Base-by-base conservation (phyloP, 2,888 invertebrate species). In the Camponotus fellah region DNA sequence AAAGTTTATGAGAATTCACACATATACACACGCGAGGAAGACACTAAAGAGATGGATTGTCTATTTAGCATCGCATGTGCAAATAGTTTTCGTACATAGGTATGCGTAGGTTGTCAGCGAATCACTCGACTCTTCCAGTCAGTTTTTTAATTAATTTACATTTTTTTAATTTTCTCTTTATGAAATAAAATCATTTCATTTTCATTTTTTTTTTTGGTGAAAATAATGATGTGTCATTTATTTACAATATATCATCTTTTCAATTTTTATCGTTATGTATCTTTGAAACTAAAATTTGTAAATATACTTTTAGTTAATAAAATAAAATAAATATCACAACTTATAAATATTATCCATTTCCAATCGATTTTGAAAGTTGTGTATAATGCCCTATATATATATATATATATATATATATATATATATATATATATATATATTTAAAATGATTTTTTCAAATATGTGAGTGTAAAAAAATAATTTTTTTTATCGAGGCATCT, bases 1-100 rank as follows among this genome's bases (percentile, higher is more conserved):
- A 9, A 77, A 77, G 56, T 77, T 56, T 10, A 56, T 58, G 17
- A 66, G 9, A n/a, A 58, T 66, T 66, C n/a, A 26, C 26, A 49
- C n/a, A 53, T 8, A n/a, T 0, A 46, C 8, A n/a, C n/a, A n/a
- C 8, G 14, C 3, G 5, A 72, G n/a, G 3, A 56, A 72, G 10
- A 21, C 2, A 17, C 12, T 4, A 10, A 49, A 26, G 2, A 5
- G 17, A 14, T 17, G 14, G 8, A 8, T 43, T 43, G 3, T 43
- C 12, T n/a, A 62, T 60, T 62, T 32, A 32, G 8, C 0, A 6
- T 8, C 17, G 26, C 5, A 72, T 17, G 26, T 60, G 32, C 32
- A 74, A 62, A 46, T 60, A 43, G 9, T 43, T 74, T 43, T 60
- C 32, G 34, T 14, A 8, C 14, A 12, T 10, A 56, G 26, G 26